phyloP scores from a whole-genome alignment of 2,113 vertebrate species.

The Anguilla rostrata region DNA sequence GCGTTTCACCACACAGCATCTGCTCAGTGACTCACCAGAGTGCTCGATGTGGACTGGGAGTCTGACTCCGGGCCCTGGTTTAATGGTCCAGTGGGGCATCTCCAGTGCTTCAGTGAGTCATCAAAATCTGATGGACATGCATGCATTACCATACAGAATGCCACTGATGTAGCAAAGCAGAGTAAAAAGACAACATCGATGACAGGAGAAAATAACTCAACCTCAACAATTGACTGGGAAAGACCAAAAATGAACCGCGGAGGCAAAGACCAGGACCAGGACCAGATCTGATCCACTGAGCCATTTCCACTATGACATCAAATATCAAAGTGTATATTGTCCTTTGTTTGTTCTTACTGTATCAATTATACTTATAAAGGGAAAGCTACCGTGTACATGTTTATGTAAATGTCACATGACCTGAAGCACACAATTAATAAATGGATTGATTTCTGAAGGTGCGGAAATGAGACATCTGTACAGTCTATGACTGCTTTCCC shows the following conservation, averaged over 20 bases:
- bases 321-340: background rate
- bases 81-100: conserved; percentile 51
- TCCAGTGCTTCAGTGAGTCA: conserved; percentile 81
- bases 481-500: background rate
- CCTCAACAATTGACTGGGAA: too few species aligned
- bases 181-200: too few species aligned
- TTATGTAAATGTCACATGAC: background rate
- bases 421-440: conserved; percentile 3
- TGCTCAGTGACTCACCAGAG: conserved; percentile 71
- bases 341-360: background rate
- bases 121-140: conserved; percentile 70
- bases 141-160: conserved; percentile 22
- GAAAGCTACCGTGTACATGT: background rate
- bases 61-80: conserved; percentile 68
- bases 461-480: background rate
- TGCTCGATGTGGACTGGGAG: conserved; percentile 90
- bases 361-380: background rate
- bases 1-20: background rate
- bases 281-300: too few species aligned
- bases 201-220: too few species aligned
- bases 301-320: background rate
- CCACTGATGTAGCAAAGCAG: too few species aligned
- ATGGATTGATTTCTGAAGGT: background rate
- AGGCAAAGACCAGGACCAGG: too few species aligned
- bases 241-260: too few species aligned